These are phyloP conservation scores for Hyperopisus bebe DNA, from an alignment of 2,113 vertebrate species.

Conservation along the genomic window DNA sequence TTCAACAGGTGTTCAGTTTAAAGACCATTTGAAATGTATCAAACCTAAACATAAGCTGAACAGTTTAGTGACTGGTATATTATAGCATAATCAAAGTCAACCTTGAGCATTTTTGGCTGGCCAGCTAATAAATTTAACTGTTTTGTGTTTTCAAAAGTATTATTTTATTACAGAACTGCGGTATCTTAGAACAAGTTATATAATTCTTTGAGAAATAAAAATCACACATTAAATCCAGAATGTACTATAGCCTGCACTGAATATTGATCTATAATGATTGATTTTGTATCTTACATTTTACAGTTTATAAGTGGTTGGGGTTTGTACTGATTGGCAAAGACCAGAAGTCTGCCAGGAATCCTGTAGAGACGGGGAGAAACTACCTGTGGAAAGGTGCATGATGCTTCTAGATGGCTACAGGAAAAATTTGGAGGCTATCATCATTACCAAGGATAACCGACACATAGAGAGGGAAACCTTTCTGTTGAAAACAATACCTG, in stretches of 20 bases:
- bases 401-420: neutral
- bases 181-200: neutral
- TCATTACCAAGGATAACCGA: constrained; percentile 3
- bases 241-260: neutral
- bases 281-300: neutral
- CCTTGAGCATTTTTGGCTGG: neutral
- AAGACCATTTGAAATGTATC: neutral
- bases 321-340: neutral
- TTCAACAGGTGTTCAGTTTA: neutral
- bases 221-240: neutral
- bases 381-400: constrained; percentile 1
- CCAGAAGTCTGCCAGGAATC: neutral
- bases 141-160: neutral
- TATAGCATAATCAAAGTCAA: neutral
- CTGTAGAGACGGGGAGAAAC: constrained; percentile 4
- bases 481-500: neutral
- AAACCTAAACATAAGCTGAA: neutral
- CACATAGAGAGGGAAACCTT: neutral
- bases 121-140: neutral
- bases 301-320: neutral
- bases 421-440: constrained; percentile 16
- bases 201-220: neutral
- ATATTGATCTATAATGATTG: neutral
- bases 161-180: neutral
- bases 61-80: neutral